Evolutionary conservation across 2,888 invertebrate genomes (phyloP).

Genomic region (Tupiocoris notatus): DNA sequence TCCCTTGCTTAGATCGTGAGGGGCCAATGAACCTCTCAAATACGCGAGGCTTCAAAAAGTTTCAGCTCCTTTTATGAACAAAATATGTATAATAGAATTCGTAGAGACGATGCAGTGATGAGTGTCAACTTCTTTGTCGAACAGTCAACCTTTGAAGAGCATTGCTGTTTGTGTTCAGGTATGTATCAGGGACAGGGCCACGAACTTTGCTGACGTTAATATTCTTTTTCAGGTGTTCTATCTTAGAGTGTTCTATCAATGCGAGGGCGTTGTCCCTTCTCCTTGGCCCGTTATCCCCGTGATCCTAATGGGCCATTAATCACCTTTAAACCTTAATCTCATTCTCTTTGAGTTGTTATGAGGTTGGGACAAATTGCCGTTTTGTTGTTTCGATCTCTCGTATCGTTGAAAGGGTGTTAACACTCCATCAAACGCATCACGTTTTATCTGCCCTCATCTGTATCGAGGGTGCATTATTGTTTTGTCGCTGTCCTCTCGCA

Average conservation of each 20-base stretch:
- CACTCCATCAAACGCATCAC: neutral
- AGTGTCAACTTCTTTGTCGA: neutral
- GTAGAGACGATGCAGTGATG: neutral
- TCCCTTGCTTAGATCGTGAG: neutral
- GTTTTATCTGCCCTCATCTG: neutral
- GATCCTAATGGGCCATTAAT: constrained; percentile 24
- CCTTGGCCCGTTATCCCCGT: constrained; percentile 8
- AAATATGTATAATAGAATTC: neutral
- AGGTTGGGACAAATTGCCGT: neutral
- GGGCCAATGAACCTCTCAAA: neutral
- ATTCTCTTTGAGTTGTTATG: neutral
- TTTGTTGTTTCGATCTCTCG: neutral
- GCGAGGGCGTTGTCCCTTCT: constrained; percentile 9
- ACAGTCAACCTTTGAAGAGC: neutral
- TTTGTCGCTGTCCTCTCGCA: too few relatives aligned
- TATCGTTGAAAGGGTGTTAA: neutral
- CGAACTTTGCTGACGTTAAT: neutral
- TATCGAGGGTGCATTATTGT: too few relatives aligned
- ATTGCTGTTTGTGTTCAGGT: neutral
- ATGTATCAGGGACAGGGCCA: neutral
- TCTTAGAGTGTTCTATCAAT: neutral
- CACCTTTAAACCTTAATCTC: constrained; percentile 21
- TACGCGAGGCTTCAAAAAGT: neutral
- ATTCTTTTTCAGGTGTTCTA: neutral
- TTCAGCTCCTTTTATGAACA: neutral